Evolutionary conservation across 2,888 invertebrate genomes (phyloP).

Genomic region (Linnaemya tessellans): DNA sequence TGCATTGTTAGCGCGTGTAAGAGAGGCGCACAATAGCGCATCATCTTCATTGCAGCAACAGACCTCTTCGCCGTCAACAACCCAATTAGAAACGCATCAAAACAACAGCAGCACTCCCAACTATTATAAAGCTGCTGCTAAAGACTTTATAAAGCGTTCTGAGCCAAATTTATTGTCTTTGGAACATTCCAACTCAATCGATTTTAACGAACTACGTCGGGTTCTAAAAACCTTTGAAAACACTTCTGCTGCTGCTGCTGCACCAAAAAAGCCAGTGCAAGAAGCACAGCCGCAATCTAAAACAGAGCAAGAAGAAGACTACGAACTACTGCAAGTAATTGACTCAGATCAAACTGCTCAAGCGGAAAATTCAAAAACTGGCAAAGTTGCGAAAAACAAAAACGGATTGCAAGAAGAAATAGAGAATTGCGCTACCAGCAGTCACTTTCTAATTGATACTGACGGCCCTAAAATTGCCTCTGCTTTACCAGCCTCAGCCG

Average conservation of each 20-base stretch:
- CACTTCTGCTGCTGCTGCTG: not conserved
- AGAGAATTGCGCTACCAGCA: conserved; percentile 54
- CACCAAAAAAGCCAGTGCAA: conserved; percentile 15
- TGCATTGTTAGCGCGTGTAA: conserved; percentile 72
- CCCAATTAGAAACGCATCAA: conserved; percentile 5
- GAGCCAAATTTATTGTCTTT: conserved; percentile 61
- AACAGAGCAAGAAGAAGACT: conserved; percentile 63
- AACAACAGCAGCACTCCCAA: conserved; percentile 51
- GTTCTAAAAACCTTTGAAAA: not conserved
- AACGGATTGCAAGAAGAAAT: conserved; percentile 57
- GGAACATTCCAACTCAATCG: conserved; percentile 21
- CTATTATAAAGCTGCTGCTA: conserved; percentile 14
- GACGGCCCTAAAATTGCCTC: conserved; percentile 42
- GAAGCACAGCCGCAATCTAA: not conserved
- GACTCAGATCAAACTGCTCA: conserved; percentile 59
- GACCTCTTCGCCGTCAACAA: conserved; percentile 38
- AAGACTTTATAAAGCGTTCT: conserved; percentile 52
- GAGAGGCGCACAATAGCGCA: conserved; percentile 68
- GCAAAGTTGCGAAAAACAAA: conserved; percentile 44
- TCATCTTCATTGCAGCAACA: conserved; percentile 61
- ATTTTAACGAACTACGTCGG: conserved; percentile 16
- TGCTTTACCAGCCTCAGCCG: not conserved
- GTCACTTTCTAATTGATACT: conserved; percentile 64
- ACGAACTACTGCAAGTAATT: conserved; percentile 72
- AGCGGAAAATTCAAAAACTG: conserved; percentile 37